Conservation (phyloP, 2,888 invertebrate genomes). For the Cataglyphis livida region DNA sequence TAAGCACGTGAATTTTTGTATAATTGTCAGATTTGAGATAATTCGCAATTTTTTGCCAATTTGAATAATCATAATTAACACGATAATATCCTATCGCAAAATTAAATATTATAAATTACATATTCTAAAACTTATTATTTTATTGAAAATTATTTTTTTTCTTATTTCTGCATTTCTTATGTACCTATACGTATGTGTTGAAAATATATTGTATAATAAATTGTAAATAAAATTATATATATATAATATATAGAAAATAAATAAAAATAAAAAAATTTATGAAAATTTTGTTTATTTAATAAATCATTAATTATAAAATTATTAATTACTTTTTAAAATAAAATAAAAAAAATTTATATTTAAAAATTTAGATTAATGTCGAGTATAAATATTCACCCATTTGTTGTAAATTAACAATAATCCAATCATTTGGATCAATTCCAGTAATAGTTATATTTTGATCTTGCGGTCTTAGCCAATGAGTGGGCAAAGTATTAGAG, state of each 20-base stretch:
- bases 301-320: background rate
- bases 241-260: background rate
- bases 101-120: background rate
- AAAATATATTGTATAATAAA: background rate
- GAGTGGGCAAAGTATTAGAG: slow-evolving; percentile 56
- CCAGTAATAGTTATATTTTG: slow-evolving; percentile 52
- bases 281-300: background rate
- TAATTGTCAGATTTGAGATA: slow-evolving; percentile 86
- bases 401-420: slow-evolving; percentile 88
- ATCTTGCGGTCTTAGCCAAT: slow-evolving; percentile 61
- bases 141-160: background rate
- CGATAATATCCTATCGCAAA: slow-evolving; percentile 75
- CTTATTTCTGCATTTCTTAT: background rate
- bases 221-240: background rate
- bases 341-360: background rate
- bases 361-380: background rate
- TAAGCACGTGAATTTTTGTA: slow-evolving; percentile 87
- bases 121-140: background rate
- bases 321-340: background rate
- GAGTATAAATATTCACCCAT: slow-evolving; percentile 85
- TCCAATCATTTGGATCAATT: slow-evolving; percentile 86
- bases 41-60: slow-evolving; percentile 88
- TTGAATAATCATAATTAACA: slow-evolving; percentile 89
- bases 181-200: background rate
- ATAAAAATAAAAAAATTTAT: background rate